Percentiles rank a stretch among this genome's conserved stretches.
These are phyloP conservation scores for Fregata magnificens DNA, from an alignment of 2,113 vertebrate genomes.

Conservation along the genomic window DNA sequence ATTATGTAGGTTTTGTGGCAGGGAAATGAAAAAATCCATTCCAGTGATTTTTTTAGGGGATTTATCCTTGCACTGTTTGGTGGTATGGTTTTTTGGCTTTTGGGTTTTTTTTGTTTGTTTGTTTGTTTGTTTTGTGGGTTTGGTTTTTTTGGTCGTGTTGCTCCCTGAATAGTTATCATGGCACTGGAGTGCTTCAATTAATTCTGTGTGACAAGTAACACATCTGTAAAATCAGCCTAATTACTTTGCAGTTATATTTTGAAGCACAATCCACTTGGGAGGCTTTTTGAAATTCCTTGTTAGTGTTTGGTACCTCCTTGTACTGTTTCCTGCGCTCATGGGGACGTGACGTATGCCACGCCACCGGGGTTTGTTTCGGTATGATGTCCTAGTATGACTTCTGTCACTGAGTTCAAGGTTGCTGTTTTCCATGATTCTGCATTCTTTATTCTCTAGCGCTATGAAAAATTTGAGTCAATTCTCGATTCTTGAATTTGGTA, in stretches of 20 bases:
- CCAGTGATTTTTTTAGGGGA: neutral
- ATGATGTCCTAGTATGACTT: neutral
- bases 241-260: neutral
- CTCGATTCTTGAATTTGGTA: neutral
- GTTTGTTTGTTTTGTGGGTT: neutral
- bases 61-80: neutral
- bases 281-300: neutral
- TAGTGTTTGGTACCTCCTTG: neutral
- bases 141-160: neutral
- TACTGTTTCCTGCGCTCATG: neutral
- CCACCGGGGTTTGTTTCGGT: accelerated
- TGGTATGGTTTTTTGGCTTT: neutral
- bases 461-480: neutral
- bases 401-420: neutral
- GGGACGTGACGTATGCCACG: accelerated
- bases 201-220: neutral
- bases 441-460: neutral
- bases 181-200: neutral
- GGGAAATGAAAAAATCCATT: neutral
- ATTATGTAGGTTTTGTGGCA: neutral
- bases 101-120: no score
- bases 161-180: neutral
- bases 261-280: neutral
- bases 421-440: neutral
- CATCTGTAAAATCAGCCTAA: neutral